Base-by-base conservation (phyloP, 1,140 invertebrate genomes). In the Macrobrachium nipponense region DNA sequence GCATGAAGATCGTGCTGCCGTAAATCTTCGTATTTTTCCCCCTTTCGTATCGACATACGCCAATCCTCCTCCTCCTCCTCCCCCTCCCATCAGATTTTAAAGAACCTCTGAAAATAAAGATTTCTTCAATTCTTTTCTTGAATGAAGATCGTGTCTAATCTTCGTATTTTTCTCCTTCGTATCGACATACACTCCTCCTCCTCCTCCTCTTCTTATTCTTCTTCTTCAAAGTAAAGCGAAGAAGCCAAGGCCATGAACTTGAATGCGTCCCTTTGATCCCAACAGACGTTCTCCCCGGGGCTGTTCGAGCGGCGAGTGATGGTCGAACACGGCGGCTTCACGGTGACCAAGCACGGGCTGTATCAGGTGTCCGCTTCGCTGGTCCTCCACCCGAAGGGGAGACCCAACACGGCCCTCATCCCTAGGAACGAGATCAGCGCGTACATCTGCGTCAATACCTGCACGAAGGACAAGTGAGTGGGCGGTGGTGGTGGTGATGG, bases 241-340 rank as follows among this genome's bases (percentile, higher is more conserved):
- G 20, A 51, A 51, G 51, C 0, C 20, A 44, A 6, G 18, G 75
- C 6, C 12, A 7, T 44, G 18, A 20, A 51, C 8, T 18, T 15
- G 14, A 78, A 59, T 18, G 20, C 77, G 12, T n/a, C 27, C 61
- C 20, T 36, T 44, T 59, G 17, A 59, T 18, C 27, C 20, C 78
- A 51, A 23, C 84, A 86, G 84, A 80, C 84, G 27, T 86, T 86
- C 78, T 70, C 84, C 18, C 84, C 84, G 11, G 84, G 84, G n/a
- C 77, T 80, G 58, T 86, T 86, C 64, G 84, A 86, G 77, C 68
- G 84, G 4, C 77, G 84, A 11, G 78, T 86, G 84, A 68, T 86
- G n/a, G 68, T 86, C 68, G 77, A 86, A n/a, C 84, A 86, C 68
- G 84, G 84, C n/a, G 84, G 84, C 20, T 86, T 86, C 58, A 80